Evolutionary conservation across 2,797 vertebrate species (phyloP), one percentile per base, ranked within the genome.

Genomic region (Falco novaeseelandiae): DNA sequence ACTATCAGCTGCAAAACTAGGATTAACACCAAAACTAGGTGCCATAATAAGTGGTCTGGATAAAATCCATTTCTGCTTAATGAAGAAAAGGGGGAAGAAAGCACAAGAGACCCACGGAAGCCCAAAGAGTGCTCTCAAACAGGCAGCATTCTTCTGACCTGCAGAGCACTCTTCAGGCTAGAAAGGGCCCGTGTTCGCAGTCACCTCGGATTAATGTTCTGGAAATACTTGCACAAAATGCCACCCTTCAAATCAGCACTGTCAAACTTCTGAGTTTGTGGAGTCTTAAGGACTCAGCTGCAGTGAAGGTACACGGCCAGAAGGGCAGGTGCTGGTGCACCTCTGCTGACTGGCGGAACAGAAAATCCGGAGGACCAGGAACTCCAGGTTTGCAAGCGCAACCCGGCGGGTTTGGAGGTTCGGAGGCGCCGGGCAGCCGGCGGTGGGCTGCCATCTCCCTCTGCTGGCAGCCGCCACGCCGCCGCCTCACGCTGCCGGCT

Each of bases 401-500:
- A 10, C 42, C 16, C 25, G 30, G 12, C 12, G 1, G 7, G 26
- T 36, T 10, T 22, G 34, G 49, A 77, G 30, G 16, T 36, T 10
- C 21, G 34, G 49, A 77, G 30, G 16, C 69, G 17, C 8, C 34
- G 10, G 44, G 61, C 74, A 54, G 69, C 14, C 38, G 38, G 58
- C 30, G 5, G 44, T 44, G 3, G 80, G 70, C 61, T 58, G 59
- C 61, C 94, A 81, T 44, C 93, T 91, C 96, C 95, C 90, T 90
- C 97, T 97, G 90, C 87, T 76, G 90, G 94, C 78, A 63, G 7
- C 54, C 89, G 44, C 69, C 72, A 17, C 48, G 17, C n/a, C 3
- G 25, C 34, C 10, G 6, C 20, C 34, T 38, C 72, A 17, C 48
- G 17, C n/a, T 51, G 46, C 20, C 0, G 1, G 21, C 17, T 19